Percentiles rank a stretch among this genome's conserved stretches.
phyloP scores from a whole-genome alignment of 2,113 vertebrate genomes.

The Boulengeromyrus knoepffleri region DNA sequence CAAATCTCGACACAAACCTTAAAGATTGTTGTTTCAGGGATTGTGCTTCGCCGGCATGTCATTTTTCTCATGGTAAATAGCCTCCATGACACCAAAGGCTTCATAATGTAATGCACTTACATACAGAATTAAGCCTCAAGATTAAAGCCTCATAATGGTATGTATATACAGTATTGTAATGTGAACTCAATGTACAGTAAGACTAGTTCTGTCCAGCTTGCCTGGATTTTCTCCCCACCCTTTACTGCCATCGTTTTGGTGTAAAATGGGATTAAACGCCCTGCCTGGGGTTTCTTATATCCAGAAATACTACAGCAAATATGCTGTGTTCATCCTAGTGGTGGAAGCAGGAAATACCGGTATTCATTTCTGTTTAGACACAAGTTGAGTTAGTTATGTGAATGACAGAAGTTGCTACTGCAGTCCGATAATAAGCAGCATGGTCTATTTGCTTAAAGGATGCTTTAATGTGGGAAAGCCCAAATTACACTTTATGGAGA shows the following conservation, averaged over 20 bases:
- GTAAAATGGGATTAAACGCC: neutral
- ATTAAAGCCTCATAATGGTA: neutral
- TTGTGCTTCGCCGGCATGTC: neutral
- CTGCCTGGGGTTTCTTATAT: neutral
- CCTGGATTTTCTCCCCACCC: neutral
- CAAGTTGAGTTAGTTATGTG: neutral
- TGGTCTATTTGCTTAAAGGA: neutral
- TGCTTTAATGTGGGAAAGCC: neutral
- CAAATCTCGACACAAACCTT: neutral
- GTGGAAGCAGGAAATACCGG: neutral
- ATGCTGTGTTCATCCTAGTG: neutral
- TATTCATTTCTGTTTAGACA: constrained; percentile 1
- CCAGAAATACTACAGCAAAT: neutral
- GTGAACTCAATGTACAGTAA: neutral
- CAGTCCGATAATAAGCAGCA: neutral
- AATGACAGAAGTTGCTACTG: neutral
- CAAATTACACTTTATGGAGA: neutral
- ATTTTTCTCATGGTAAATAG: neutral
- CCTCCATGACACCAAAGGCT: neutral
- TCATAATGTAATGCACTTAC: neutral
- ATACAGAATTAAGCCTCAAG: neutral
- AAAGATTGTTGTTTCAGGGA: neutral
- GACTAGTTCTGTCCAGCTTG: neutral
- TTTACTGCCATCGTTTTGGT: neutral
- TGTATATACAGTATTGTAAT: constrained; percentile 3